These are phyloP conservation scores for Nomada lathburiana DNA, from an alignment of 2,888 invertebrate genomes.

Conservation along the genomic window DNA sequence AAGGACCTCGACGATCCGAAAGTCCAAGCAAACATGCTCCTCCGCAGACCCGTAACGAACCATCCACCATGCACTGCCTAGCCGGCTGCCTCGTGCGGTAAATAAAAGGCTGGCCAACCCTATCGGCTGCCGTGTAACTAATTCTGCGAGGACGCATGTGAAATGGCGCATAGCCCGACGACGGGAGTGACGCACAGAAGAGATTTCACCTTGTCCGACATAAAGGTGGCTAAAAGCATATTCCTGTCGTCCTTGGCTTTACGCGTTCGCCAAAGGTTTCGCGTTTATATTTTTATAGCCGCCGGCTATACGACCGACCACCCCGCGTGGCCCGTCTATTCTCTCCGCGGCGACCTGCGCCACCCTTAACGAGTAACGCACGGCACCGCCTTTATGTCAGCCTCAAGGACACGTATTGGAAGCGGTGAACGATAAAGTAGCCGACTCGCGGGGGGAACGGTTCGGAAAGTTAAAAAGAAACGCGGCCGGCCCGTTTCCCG, in stretches of 20 bases:
- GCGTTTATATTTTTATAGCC: constrained; percentile 77
- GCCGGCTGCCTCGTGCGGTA: constrained; percentile 1
- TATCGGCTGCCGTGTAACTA: not conserved
- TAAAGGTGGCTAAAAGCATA: constrained; percentile 78
- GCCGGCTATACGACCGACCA: constrained; percentile 59
- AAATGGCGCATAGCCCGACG: constrained; percentile 28
- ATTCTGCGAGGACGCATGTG: not conserved
- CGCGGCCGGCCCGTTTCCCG: constrained; percentile 28
- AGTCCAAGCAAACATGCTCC: constrained; percentile 23
- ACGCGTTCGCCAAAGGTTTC: constrained; percentile 63
- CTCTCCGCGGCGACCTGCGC: constrained; percentile 37
- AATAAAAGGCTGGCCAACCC: constrained; percentile 32
- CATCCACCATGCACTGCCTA: not conserved
- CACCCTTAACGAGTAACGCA: constrained; percentile 46
- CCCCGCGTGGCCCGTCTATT: constrained; percentile 43
- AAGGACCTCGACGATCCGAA: constrained; percentile 20
- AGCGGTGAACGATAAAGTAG: constrained; percentile 64
- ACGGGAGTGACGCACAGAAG: constrained; percentile 44
- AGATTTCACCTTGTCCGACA: constrained; percentile 61
- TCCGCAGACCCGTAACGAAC: not conserved
- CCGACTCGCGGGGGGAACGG: constrained; percentile 69
- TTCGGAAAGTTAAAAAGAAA: constrained; percentile 60
- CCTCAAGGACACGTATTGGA: constrained; percentile 47
- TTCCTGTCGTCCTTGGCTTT: constrained; percentile 79
- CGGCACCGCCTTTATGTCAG: constrained; percentile 31